Base-by-base conservation (phyloP, 2,113 vertebrate species). In the Brienomyrus brachyistius region DNA sequence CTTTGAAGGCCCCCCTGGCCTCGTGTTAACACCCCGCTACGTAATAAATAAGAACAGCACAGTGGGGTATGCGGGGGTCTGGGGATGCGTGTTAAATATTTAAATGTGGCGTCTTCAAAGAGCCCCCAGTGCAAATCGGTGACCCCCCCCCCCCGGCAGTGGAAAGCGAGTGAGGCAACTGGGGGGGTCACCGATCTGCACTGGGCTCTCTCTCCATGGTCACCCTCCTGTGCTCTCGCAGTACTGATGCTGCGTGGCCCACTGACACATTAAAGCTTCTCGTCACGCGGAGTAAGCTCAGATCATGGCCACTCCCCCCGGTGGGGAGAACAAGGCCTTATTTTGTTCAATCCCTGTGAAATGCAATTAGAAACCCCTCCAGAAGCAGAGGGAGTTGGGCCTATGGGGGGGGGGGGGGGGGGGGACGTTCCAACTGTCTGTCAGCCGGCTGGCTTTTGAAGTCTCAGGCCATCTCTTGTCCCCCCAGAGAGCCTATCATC, bases 401-500 rank as follows among this genome's bases (percentile, higher is more conserved):
- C 92, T 92, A 90, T 94, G 88, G 85, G 56, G 86, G 86, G 84
- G 43, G 40, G 86, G 84, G 43, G 40, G 31, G 40, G 70, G 90
- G 91, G 86, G 82, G 45, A 96, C 94, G 94, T 95, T 95, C 94
- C 94, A 8, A 92, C 95, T 94, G 92, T 94, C 95, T 95, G 94
- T 95, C 95, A 95, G 91, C 89, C 95, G 91, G 94, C 93, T 94
- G 92, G 92, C 94, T 96, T 96, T 97, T 96, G 96, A 97, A 96
- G 95, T 96, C 91, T 90, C 80, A 89, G 92, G 94, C 95, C 94
- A 94, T 96, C 95, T 95, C 94, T 93, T 95, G 94, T 94, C 94
- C 93, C 93, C 94, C 93, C 23, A 88, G 92, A 97, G 95, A 94
- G 94, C 91, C 93, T 94, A 96, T 97, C 95, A 96, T 96, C 94